These are phyloP conservation scores for Apteryx owenii DNA, from an alignment of 2,113 vertebrate species.

Conservation along the genomic window DNA sequence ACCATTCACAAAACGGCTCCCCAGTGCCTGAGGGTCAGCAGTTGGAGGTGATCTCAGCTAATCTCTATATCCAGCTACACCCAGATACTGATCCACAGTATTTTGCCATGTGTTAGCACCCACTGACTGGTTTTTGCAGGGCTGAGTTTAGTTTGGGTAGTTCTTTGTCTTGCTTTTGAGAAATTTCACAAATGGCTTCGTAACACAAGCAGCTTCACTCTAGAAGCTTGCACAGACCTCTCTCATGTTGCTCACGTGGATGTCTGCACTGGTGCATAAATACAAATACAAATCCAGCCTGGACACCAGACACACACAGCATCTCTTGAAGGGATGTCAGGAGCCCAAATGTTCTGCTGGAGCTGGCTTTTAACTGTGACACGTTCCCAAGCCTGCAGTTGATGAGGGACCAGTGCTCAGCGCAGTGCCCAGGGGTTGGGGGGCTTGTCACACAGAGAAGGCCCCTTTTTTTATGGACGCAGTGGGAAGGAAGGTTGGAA, in stretches of 20 bases:
- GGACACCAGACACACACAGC: not conserved
- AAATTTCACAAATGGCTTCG: not conserved
- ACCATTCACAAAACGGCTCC: not conserved
- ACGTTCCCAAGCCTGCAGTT: not conserved
- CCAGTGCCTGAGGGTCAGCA: not conserved
- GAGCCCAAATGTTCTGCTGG: not conserved
- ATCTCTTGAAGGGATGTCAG: not conserved
- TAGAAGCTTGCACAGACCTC: not conserved
- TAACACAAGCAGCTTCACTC: fast-evolving
- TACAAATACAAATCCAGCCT: fast-evolving
- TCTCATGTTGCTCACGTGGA: not conserved
- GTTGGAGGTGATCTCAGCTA: slow-evolving; percentile 27
- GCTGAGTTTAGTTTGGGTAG: not conserved
- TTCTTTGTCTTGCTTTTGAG: not conserved
- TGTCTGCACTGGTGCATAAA: not conserved
- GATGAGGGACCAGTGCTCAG: not conserved
- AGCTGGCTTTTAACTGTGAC: not conserved
- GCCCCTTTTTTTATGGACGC: not conserved
- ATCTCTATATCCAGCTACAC: slow-evolving; percentile 42
- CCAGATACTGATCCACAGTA: not conserved
- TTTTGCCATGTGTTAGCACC: not conserved
- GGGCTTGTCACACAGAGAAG: not conserved
- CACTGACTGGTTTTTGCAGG: not conserved
- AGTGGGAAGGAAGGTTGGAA: not conserved
- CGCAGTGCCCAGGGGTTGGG: not conserved